phyloP scores from a whole-genome alignment of 2,888 invertebrate genomes.

The Trichogramma evanescens region DNA sequence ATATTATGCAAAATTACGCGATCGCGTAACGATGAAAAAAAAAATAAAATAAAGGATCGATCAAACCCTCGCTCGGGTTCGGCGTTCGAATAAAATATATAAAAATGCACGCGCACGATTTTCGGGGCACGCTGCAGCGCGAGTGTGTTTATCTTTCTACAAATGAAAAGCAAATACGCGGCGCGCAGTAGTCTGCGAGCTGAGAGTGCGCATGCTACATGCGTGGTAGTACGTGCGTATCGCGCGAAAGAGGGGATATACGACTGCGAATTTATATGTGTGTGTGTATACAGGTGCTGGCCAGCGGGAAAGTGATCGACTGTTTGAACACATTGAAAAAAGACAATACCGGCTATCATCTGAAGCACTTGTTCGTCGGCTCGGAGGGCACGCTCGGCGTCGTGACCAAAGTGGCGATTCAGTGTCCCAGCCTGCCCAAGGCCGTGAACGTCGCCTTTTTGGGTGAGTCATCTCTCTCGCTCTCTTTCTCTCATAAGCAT shows the following conservation, averaged over 20 bases:
- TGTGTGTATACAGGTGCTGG: slow-evolving; percentile 59
- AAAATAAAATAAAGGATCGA: not conserved
- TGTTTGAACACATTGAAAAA: slow-evolving; percentile 82
- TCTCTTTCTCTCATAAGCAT: not conserved
- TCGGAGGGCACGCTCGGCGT: slow-evolving; percentile 95
- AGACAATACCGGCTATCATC: slow-evolving; percentile 95
- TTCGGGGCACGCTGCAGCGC: no score
- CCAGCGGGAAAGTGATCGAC: slow-evolving; percentile 79
- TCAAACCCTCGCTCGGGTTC: not conserved
- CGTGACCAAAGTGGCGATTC: slow-evolving; percentile 84
- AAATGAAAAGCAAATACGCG: no score
- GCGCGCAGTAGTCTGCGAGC: no score
- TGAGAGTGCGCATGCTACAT: no score
- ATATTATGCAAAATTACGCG: not conserved
- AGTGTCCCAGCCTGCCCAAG: slow-evolving; percentile 79
- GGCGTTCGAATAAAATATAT: no score
- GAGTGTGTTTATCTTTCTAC: no score
- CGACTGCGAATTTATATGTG: not conserved
- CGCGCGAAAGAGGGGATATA: not conserved
- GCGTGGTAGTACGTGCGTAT: no score
- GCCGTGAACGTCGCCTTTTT: slow-evolving; percentile 82
- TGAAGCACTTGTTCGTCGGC: slow-evolving; percentile 95
- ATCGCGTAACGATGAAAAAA: no score
- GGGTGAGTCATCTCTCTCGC: slow-evolving; percentile 48
- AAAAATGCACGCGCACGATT: no score